phyloP scores from a whole-genome alignment of 2,888 invertebrate genomes.

The Drosophila anomelani region DNA sequence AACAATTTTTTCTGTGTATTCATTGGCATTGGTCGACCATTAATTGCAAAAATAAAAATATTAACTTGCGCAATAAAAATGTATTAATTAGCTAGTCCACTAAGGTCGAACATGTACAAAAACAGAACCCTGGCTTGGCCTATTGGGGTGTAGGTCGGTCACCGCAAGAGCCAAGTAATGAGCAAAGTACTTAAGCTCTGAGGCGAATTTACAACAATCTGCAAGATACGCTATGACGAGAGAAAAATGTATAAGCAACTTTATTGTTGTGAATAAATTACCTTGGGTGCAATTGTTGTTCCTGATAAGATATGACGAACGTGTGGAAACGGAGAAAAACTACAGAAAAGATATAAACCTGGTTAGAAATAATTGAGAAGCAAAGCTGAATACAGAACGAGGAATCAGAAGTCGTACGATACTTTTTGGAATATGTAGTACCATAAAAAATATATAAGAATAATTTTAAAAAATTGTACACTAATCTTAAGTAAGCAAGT shows the following conservation, averaged over 20 bases:
- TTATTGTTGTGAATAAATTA: conserved; percentile 13
- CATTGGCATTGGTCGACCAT: conserved; percentile 12
- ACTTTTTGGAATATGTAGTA: neutral
- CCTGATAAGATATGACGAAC: conserved; percentile 20
- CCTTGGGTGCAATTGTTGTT: conserved; percentile 8
- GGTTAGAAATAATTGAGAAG: neutral
- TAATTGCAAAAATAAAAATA: conserved; percentile 29
- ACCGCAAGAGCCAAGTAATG: conserved; percentile 13
- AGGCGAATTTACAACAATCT: conserved; percentile 14
- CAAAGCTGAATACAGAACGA: neutral
- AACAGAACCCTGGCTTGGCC: conserved; percentile 7
- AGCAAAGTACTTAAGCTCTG: conserved; percentile 1
- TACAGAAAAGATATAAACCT: neutral
- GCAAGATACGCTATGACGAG: conserved; percentile 16
- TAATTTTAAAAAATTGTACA: neutral
- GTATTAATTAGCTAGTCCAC: conserved; percentile 30
- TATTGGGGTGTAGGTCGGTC: conserved; percentile 27
- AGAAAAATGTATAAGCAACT: conserved; percentile 5
- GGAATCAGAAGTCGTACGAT: neutral
- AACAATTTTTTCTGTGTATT: neutral
- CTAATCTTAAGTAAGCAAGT: too few species aligned
- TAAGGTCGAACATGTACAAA: conserved; percentile 26
- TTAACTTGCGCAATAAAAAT: conserved; percentile 20
- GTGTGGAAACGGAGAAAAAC: neutral
- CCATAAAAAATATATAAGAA: neutral